phyloP scores from a whole-genome alignment of 2,113 vertebrate genomes.

The Oreochromis spilurus region DNA sequence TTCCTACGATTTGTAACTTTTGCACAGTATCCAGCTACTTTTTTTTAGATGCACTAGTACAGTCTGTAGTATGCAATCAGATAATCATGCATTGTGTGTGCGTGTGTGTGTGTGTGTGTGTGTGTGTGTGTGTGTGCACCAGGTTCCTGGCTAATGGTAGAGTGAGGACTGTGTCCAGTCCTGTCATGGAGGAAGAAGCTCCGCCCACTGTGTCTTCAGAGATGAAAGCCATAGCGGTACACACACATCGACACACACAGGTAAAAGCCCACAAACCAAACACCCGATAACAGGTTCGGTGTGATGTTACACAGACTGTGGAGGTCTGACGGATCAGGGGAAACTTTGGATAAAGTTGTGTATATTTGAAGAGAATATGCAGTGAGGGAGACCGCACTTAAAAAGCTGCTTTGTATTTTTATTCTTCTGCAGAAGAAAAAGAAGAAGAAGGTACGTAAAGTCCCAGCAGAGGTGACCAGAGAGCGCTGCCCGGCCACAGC shows the following conservation, averaged over 20 bases:
- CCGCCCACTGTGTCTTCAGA: slow-evolving; percentile 36
- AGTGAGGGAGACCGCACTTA: not conserved
- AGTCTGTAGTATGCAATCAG: not conserved
- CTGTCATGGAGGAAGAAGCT: slow-evolving; percentile 50
- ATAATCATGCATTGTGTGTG: not conserved
- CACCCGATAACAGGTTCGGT: not conserved
- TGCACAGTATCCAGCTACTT: not conserved
- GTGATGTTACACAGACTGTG: not conserved
- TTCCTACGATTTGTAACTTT: not conserved
- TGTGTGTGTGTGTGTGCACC: not conserved
- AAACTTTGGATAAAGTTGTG: not conserved
- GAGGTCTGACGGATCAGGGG: not conserved
- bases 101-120: too few relatives aligned
- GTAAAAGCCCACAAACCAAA: not conserved
- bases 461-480: slow-evolving; percentile 57
- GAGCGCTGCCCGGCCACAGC: slow-evolving; percentile 4
- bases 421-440: slow-evolving; percentile 72
- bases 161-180: slow-evolving; percentile 38
- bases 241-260: slow-evolving; percentile 24
- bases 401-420: not conserved
- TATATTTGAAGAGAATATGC: not conserved
- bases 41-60: not conserved
- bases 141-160: slow-evolving; percentile 59
- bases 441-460: slow-evolving; percentile 65
- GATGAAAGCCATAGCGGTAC: not conserved